phyloP scores from a whole-genome alignment of 2,113 vertebrate genomes.

The pig (Sus scrofa) region DNA sequence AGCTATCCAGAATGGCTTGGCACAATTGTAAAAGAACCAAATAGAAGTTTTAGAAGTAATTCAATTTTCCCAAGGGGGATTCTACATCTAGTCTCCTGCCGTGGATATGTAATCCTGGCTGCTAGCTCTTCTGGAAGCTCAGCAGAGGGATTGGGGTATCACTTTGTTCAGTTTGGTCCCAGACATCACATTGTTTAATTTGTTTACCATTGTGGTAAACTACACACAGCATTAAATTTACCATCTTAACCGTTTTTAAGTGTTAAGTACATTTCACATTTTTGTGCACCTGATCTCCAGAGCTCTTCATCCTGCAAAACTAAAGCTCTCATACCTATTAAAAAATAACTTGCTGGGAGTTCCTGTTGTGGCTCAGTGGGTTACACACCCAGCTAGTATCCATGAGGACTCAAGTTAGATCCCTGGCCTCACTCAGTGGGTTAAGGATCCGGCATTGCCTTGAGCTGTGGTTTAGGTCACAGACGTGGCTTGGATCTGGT shows the following conservation, averaged over 20 bases:
- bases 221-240: background rate
- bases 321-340: background rate
- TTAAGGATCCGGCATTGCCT: no score
- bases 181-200: no score
- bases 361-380: no score
- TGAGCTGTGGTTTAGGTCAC: no score
- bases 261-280: background rate
- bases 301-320: background rate
- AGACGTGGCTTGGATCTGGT: no score
- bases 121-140: background rate
- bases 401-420: no score
- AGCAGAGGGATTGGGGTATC: no score
- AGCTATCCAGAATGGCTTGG: background rate
- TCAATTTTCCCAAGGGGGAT: background rate
- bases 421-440: no score
- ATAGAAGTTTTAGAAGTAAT: background rate
- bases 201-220: slow-evolving; percentile 11
- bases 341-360: background rate
- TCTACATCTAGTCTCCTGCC: background rate
- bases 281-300: background rate
- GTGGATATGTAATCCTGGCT: background rate
- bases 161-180: no score
- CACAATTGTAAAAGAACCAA: background rate
- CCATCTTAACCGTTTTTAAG: background rate
- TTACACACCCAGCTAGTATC: no score